These are phyloP conservation scores for Crotalus tigris DNA, from an alignment of 2,113 vertebrate genomes.

Conservation along the genomic window DNA sequence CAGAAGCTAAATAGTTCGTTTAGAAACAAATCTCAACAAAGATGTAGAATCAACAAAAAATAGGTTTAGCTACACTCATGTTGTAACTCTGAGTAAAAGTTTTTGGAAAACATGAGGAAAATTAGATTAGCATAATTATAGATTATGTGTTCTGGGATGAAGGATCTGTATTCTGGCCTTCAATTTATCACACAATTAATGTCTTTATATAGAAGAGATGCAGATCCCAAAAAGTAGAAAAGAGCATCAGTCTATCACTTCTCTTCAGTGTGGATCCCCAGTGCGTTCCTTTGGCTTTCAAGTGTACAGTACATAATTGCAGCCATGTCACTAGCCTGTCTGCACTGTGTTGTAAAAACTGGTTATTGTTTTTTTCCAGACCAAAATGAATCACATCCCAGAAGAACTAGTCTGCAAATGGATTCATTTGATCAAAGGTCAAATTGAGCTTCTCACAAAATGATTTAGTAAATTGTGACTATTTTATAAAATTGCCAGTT, in stretches of 20 bases:
- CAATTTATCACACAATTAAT: background rate
- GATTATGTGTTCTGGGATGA: background rate
- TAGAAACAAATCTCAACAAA: background rate
- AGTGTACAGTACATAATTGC: background rate
- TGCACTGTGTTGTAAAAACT: background rate
- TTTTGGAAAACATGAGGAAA: background rate
- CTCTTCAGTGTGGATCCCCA: background rate
- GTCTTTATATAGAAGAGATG: background rate
- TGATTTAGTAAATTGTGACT: background rate
- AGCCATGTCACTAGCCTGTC: background rate
- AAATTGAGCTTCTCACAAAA: background rate
- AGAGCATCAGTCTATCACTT: background rate
- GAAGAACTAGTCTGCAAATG: background rate
- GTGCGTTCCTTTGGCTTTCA: background rate
- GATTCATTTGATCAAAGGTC: background rate
- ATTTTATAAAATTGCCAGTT: background rate
- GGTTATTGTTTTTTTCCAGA: background rate
- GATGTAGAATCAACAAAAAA: background rate
- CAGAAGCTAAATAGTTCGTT: background rate
- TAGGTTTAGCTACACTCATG: background rate
- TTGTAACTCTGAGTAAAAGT: background rate
- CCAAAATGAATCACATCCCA: background rate
- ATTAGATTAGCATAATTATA: background rate
- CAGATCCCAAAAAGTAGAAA: background rate
- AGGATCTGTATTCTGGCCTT: background rate